Percentiles rank a stretch among this genome's conserved stretches.
Evolutionary conservation across 1,140 invertebrate genomes (phyloP).

Genomic region (Battus philenor): DNA sequence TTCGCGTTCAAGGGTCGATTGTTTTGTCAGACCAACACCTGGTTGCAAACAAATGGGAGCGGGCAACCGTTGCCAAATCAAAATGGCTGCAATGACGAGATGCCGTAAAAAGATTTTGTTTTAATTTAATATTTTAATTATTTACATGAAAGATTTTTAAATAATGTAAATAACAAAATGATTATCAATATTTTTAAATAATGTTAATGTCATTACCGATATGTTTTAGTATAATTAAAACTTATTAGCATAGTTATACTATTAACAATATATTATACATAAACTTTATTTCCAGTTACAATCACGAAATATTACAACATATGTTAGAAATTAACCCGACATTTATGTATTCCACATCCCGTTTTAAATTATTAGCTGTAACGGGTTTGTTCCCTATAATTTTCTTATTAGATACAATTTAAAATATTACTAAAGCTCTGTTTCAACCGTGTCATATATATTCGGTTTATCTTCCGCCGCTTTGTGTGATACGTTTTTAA

Average conservation of each 20-base stretch:
- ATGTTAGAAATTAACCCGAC: too few species aligned
- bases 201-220: too few species aligned
- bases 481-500: conserved; percentile 57
- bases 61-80: conserved; percentile 51
- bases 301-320: too few species aligned
- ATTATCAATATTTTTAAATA: too few species aligned
- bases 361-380: conserved; percentile 67
- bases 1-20: conserved; percentile 59
- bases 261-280: too few species aligned
- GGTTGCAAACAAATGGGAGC: conserved; percentile 59
- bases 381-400: conserved; percentile 66
- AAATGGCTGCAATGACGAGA: conserved; percentile 48
- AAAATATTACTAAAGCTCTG: conserved; percentile 55
- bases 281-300: too few species aligned
- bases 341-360: conserved; percentile 42
- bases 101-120: too few species aligned
- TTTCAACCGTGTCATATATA: conserved; percentile 69
- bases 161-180: too few species aligned
- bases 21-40: conserved; percentile 73
- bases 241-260: too few species aligned
- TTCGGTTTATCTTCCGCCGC: conserved; percentile 41
- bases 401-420: conserved; percentile 67
- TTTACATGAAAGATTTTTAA: too few species aligned
- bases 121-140: too few species aligned
- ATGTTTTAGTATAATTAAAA: too few species aligned